Evolutionary conservation across 2,888 invertebrate species (phyloP), one percentile per base, ranked within the genome.

Genomic region (Galerucella calmariensis): DNA sequence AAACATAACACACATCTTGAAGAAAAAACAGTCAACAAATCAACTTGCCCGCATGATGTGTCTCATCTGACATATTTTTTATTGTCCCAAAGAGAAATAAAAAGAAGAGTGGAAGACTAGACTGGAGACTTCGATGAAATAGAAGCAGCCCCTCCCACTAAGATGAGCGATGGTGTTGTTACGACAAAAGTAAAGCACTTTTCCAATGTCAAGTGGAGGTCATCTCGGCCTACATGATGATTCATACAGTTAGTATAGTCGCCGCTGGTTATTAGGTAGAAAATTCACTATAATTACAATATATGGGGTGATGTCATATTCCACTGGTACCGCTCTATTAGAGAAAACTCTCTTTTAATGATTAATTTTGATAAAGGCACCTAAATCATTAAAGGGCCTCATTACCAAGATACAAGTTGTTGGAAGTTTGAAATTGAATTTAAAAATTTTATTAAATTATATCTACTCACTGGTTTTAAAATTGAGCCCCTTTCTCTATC

Each of bases 71-170:
- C 12, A 59, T 16, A 9, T 59, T 51, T 51, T 27, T 59, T 59
- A 59, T 27, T 24, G 59, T 27, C 27, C 0, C 27, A 27, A 58
- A 59, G 27, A 27, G 59, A 14, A 59, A 59, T 59, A 59, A 59
- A 59, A 27, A 20, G 58, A 16, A 16, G 35, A 35, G 35, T 10
- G 5, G 9, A 58, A 59, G 59, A 59, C 27, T 59, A 59, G 59
- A 59, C 59, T 59, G 27, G 24, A 59, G 59, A 59, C 59, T 59
- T 8, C 20, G 20, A 14, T 59, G 27, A 59, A 59, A 27, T 27
- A 59, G 24, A 59, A 59, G 27, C 59, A 59, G 12, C 24, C 14
- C 27, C 59, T 59, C 59, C 59, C 56, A 67, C 67, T 10, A 27
- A 20, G 24, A 46, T 67, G 14, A 51, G 27, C 11, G 53, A 14